These are phyloP conservation scores for Phylloscopus trochiloides DNA, from an alignment of 2,113 vertebrate genomes.

Conservation along the genomic window DNA sequence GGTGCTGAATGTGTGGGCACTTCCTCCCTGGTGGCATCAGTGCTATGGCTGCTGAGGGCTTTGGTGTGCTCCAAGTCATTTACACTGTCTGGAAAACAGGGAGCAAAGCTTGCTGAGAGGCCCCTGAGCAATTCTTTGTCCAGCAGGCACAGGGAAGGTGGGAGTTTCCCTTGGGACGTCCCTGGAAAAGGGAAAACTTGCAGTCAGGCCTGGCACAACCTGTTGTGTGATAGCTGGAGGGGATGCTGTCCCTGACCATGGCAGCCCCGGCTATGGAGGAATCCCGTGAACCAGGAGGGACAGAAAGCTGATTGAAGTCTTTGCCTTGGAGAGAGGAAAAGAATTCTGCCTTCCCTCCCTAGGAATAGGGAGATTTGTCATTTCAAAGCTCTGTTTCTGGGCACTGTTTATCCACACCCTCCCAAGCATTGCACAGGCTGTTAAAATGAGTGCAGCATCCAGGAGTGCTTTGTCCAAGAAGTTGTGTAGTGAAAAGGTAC, in stretches of 20 bases:
- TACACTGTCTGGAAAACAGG: neutral
- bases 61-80: neutral
- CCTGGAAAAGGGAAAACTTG: neutral
- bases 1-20: accelerated
- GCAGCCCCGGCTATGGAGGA: neutral
- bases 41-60: accelerated
- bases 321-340: neutral
- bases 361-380: neutral
- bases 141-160: neutral
- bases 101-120: neutral
- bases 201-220: neutral
- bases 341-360: neutral
- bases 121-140: neutral
- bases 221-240: neutral
- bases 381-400: neutral
- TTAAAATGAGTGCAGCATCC: neutral
- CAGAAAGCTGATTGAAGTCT: neutral
- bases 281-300: neutral
- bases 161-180: neutral
- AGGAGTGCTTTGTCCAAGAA: neutral
- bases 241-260: accelerated
- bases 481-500: neutral
- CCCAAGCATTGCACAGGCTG: neutral
- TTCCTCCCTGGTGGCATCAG: neutral
- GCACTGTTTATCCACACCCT: neutral